Evolutionary conservation across 2,113 vertebrate genomes (phyloP).

Genomic region (Condylura cristata): DNA sequence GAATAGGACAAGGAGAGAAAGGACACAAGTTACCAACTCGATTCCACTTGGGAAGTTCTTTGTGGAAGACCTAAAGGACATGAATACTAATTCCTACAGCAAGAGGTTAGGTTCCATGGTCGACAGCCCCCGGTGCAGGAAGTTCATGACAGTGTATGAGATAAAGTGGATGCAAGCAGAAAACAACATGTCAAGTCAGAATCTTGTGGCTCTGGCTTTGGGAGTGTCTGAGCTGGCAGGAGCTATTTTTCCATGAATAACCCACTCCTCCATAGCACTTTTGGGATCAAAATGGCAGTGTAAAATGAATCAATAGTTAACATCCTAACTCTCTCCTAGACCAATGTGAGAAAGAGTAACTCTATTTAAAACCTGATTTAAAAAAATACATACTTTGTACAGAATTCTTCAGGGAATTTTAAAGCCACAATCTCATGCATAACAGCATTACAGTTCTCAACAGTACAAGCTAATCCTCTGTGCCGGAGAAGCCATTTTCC

Average conservation of each 20-base stretch:
- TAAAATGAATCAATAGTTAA: slow-evolving; percentile 42
- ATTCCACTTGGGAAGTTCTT: neutral
- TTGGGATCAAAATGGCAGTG: slow-evolving; percentile 34
- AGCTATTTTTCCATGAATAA: slow-evolving; percentile 57
- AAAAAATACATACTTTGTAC: neutral
- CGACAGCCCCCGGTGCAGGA: neutral
- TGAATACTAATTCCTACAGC: neutral
- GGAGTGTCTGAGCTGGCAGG: slow-evolving; percentile 54
- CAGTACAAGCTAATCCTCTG: slow-evolving; percentile 33
- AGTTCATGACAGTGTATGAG: neutral
- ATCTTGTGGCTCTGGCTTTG: neutral
- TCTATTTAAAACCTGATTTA: slow-evolving; percentile 23
- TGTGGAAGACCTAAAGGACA: neutral
- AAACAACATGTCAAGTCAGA: neutral
- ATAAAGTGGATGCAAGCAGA: slow-evolving; percentile 30
- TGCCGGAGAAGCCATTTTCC: slow-evolving; percentile 1
- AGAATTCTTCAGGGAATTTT: neutral
- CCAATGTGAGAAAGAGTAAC: slow-evolving; percentile 43
- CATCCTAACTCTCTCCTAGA: neutral
- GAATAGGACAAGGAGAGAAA: neutral
- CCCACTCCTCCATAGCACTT: neutral
- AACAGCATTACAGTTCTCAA: slow-evolving; percentile 40
- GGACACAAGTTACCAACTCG: neutral
- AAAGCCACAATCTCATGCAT: neutral
- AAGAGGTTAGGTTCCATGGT: neutral